phyloP scores from a whole-genome alignment of 2,888 invertebrate species.

The Mamestra brassicae region DNA sequence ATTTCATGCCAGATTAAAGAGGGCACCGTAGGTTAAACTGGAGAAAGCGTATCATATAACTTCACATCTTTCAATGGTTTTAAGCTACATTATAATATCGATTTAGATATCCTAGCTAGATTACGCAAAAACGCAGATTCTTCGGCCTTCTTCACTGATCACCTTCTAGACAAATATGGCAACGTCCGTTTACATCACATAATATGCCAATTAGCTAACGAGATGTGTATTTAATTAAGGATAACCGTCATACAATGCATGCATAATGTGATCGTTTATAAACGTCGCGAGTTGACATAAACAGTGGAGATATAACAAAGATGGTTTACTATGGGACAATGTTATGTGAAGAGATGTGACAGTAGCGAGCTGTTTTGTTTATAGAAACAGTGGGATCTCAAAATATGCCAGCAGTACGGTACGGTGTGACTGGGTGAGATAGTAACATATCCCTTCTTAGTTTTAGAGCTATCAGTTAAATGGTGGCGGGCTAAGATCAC shows the following conservation, averaged over 20 bases:
- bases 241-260: constrained; percentile 42
- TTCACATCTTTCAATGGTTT: background rate
- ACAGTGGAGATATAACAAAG: constrained; percentile 11
- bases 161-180: constrained; percentile 41
- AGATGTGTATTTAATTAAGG: constrained; percentile 53
- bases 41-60: constrained; percentile 26
- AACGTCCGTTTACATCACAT: constrained; percentile 23
- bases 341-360: constrained; percentile 19
- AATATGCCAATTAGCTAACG: constrained; percentile 25
- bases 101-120: constrained; percentile 11
- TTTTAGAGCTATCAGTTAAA: background rate
- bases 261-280: constrained; percentile 47
- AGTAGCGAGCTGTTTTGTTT: constrained; percentile 6
- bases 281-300: constrained; percentile 15
- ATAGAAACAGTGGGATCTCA: background rate
- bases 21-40: constrained; percentile 10
- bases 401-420: background rate
- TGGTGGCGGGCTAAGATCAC: background rate
- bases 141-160: constrained; percentile 10
- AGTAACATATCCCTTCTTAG: background rate
- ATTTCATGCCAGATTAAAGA: constrained; percentile 7
- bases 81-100: background rate
- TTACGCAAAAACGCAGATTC: constrained; percentile 10
- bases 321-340: constrained; percentile 7
- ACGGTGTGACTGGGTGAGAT: too few relatives aligned